phyloP scores from a whole-genome alignment of 1,140 invertebrate genomes.

The Lasioglossum baleicum region DNA sequence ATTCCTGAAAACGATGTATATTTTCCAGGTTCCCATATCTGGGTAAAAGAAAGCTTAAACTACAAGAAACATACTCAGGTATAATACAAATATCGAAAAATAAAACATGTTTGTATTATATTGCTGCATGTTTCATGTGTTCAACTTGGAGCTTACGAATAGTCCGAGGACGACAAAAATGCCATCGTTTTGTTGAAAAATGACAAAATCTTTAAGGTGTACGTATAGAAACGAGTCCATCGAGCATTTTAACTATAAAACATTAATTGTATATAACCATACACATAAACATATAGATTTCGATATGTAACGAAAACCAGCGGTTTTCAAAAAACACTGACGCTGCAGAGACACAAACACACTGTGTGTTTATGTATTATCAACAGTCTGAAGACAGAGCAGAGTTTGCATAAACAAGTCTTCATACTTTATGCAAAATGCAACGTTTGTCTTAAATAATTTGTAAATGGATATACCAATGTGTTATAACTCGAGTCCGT shows the following conservation, averaged over 20 bases:
- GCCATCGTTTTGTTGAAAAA: conserved; percentile 11
- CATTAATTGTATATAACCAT: not conserved
- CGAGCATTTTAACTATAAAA: not conserved
- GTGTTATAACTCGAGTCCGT: conserved; percentile 10
- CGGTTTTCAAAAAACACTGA: conserved; percentile 22
- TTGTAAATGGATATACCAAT: conserved; percentile 19
- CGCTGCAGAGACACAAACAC: not conserved
- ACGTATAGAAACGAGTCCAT: not conserved
- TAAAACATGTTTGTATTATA: conserved; percentile 22
- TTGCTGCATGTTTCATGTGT: not conserved
- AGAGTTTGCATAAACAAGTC: conserved; percentile 28
- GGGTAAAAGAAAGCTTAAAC: conserved; percentile 11
- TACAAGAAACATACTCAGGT: not conserved
- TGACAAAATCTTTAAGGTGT: not conserved
- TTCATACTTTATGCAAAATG: conserved; percentile 39
- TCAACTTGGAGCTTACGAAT: not conserved
- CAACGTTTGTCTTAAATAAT: conserved; percentile 5
- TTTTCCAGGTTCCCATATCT: not conserved
- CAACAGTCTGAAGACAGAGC: conserved; percentile 10
- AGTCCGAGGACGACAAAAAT: not conserved
- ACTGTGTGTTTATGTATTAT: not conserved
- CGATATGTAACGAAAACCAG: conserved; percentile 26
- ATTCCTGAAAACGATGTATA: conserved; percentile 14
- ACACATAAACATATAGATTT: not conserved
- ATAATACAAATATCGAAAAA: conserved; percentile 25